Evolutionary conservation across 2,888 invertebrate species (phyloP), one percentile per base, ranked within the genome.

Genomic region (Drosophila parthenogenetica): DNA sequence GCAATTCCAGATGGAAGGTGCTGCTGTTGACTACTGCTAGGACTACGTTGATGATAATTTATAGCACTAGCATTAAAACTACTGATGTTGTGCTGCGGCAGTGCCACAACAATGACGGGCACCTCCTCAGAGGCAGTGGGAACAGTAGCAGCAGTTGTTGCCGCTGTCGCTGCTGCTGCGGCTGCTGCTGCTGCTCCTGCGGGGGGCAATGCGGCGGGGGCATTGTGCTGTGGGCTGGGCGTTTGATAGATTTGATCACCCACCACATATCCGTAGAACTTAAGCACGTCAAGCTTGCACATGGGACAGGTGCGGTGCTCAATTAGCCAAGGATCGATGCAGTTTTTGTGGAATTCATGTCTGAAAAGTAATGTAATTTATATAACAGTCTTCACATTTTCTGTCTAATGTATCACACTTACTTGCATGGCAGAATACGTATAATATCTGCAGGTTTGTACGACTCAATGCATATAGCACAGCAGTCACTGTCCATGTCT

Each of bases 221-320:
- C 79, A 55, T 72, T 78, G 55, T 88, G 90, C 50, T 88, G 90
- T 16, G 90, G 90, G 81, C 90, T 91, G 70, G 91, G 90, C 25
- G 90, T 91, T 85, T 90, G 82, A 74, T 87, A 85, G 57, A 90
- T 90, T 81, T 91, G 90, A 75, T 92, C 92, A 94, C 95, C 95
- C 92, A 96, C 96, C 94, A 96, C 96, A 92, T 96, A 96, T 76
- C 97, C 97, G 90, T 97, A 97, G 91, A 96, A 95, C 90, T 97
- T 96, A 71, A 98, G 94, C 84, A 98, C 98, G 93, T 98, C 98
- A 95, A 97, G 95, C 93, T 98, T 98, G 93, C 98, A 98, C 97
- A 98, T 98, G 10, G 98, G 98, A 92, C 98, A 98, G 35, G 98
- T 98, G 75, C 98, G 94, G 92, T 98, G 98, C 91, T 98, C 98